Evolutionary conservation across 2,113 vertebrate species (phyloP).

Genomic region (Suncus etruscus): DNA sequence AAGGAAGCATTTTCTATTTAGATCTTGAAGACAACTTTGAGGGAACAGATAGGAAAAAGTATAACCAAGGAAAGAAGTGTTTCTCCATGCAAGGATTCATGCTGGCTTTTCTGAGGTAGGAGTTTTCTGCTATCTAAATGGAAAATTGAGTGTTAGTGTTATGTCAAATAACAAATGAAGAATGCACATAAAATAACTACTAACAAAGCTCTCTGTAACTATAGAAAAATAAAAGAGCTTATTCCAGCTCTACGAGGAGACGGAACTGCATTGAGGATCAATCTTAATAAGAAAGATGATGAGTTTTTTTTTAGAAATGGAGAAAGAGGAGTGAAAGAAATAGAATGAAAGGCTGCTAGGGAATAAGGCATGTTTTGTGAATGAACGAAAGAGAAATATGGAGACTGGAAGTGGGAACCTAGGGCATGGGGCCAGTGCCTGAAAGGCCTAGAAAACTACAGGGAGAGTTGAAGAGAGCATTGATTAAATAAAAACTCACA

Average conservation of each 20-base stretch:
- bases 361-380: background rate
- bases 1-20: background rate
- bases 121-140: background rate
- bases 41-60: background rate
- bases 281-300: background rate
- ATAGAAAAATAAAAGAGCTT: background rate
- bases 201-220: background rate
- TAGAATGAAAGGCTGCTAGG: background rate
- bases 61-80: too few species aligned
- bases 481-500: background rate
- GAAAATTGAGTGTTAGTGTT: background rate
- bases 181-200: background rate
- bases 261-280: background rate
- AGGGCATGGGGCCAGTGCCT: background rate
- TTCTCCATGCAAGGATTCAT: background rate
- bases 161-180: background rate
- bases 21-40: background rate
- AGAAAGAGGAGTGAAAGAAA: background rate
- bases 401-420: accelerated
- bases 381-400: accelerated
- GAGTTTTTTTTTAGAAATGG: background rate
- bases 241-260: background rate
- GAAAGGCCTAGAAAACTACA: background rate
- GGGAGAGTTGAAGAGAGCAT: background rate
- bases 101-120: background rate